These are phyloP conservation scores for Pammene fasciana DNA, from an alignment of 2,888 invertebrate species.

Conservation along the genomic window DNA sequence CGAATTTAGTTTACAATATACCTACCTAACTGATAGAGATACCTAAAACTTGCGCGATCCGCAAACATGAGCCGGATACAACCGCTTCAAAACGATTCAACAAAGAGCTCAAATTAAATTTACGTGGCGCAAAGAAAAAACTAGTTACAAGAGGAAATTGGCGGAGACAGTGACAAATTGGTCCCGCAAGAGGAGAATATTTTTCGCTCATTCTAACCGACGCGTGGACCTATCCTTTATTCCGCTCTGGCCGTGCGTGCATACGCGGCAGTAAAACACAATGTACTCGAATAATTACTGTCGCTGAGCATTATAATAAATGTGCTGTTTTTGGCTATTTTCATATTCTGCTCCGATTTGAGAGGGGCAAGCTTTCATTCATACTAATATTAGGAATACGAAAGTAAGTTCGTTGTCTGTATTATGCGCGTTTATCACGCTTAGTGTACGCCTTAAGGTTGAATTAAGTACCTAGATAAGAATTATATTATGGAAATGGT, in stretches of 20 bases:
- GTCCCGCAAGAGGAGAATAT: slow-evolving; percentile 69
- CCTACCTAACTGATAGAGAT: too few relatives aligned
- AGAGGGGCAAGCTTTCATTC: slow-evolving; percentile 1
- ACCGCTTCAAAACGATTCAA: slow-evolving; percentile 69
- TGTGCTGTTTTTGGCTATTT: slow-evolving; percentile 48
- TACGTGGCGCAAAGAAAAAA: slow-evolving; percentile 81
- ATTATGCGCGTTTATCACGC: background rate
- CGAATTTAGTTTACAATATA: too few relatives aligned
- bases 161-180: slow-evolving; percentile 82
- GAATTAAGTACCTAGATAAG: too few relatives aligned
- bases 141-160: slow-evolving; percentile 82
- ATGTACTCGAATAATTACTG: slow-evolving; percentile 63
- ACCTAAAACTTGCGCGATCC: background rate
- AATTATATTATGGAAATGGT: too few relatives aligned
- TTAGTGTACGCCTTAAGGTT: background rate
- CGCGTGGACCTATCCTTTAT: slow-evolving; percentile 53
- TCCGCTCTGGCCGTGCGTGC: slow-evolving; percentile 51
- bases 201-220: slow-evolving; percentile 57
- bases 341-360: slow-evolving; percentile 29
- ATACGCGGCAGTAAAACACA: slow-evolving; percentile 57
- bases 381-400: background rate
- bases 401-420: background rate
- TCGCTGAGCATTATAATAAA: slow-evolving; percentile 48
- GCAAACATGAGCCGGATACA: slow-evolving; percentile 51
- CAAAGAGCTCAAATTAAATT: slow-evolving; percentile 81